Base-by-base conservation (phyloP, 1,140 invertebrate species). In the Sipha flava region DNA sequence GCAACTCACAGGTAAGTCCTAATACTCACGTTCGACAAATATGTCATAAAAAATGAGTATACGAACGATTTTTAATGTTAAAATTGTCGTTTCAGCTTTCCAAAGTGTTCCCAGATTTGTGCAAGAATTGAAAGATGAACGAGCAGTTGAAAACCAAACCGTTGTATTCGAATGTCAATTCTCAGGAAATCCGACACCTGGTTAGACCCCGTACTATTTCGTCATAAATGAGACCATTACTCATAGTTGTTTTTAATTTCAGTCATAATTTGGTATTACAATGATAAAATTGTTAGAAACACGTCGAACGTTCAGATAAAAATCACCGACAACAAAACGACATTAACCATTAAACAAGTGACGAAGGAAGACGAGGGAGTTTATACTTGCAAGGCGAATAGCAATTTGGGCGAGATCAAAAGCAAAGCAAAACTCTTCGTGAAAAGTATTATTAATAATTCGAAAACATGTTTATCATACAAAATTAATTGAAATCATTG, bases 251-350 rank as follows among this genome's bases (percentile, higher is more conserved):
- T 75, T 16, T 81, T 43, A 34, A 37, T 37, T 64, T 43, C 57
- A 92, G 93, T 94, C 87, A 90, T 97, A 81, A 90, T 92, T 82
- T 98, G 95, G 95, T 96, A 93, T 85, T 92, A 92, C 85, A 91
- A 96, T 84, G 93, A 93, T 83, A 92, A 93, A 85, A 86, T 93
- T 80, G 87, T 96, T 80, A 88, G 89, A 83, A 91, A 89, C 80
- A 90, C 90, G 31, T 90, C 91, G 80, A 90, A 91, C 84, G 85
- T 91, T 16, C 88, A 90, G 84, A 88, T 95, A 82, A 88, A 88
- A 83, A 90, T 93, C 83, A 88, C 92, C 85, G 90, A 94, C 79
- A 90, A 91, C 73, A 91, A 89, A 83, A 92, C 94, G 2, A 88
- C 88, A 21, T 89, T 94, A 79, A 91, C 89, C 21, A 92, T 96